Evolutionary conservation across 1,140 invertebrate genomes (phyloP).

Genomic region (Pseudachorutes palmiensis): DNA sequence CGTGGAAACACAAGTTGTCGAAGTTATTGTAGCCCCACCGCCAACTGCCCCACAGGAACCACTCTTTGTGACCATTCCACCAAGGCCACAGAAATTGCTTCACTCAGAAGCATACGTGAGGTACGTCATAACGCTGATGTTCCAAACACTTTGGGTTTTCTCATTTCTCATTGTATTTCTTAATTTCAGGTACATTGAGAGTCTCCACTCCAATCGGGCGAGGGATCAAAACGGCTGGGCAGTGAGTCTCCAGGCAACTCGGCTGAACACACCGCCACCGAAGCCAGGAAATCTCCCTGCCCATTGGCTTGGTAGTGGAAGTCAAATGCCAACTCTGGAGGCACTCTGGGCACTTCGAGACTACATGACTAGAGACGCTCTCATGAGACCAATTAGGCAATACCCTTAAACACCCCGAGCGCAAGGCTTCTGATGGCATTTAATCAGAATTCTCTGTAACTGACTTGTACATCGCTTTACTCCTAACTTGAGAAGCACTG

Average conservation of each 20-base stretch:
- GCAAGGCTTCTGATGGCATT: too few relatives aligned
- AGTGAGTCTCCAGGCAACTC: slow-evolving; percentile 63
- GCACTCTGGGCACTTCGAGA: slow-evolving; percentile 89
- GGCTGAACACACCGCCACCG: slow-evolving; percentile 60
- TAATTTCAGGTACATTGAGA: slow-evolving; percentile 94
- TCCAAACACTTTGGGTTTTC: too few relatives aligned
- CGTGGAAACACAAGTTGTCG: too few relatives aligned
- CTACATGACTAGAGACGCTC: slow-evolving; percentile 84
- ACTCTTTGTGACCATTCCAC: slow-evolving; percentile 86
- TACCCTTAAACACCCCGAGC: too few relatives aligned
- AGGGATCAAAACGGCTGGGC: slow-evolving; percentile 70
- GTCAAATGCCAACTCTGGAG: slow-evolving; percentile 71
- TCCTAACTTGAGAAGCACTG: too few relatives aligned
- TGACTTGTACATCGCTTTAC: too few relatives aligned
- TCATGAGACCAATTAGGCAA: too few relatives aligned
- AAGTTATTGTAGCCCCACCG: slow-evolving; percentile 1
- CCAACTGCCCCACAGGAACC: slow-evolving; percentile 57
- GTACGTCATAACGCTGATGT: too few relatives aligned
- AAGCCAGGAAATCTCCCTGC: slow-evolving; percentile 59
- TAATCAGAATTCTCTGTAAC: too few relatives aligned
- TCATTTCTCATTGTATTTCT: slow-evolving; percentile 14
- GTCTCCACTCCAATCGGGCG: slow-evolving; percentile 65
- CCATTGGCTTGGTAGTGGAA: slow-evolving; percentile 77
- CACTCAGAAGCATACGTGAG: slow-evolving; percentile 95
- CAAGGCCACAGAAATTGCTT: slow-evolving; percentile 78